phyloP scores from a whole-genome alignment of 2,888 invertebrate genomes.

The Cancer borealis region DNA sequence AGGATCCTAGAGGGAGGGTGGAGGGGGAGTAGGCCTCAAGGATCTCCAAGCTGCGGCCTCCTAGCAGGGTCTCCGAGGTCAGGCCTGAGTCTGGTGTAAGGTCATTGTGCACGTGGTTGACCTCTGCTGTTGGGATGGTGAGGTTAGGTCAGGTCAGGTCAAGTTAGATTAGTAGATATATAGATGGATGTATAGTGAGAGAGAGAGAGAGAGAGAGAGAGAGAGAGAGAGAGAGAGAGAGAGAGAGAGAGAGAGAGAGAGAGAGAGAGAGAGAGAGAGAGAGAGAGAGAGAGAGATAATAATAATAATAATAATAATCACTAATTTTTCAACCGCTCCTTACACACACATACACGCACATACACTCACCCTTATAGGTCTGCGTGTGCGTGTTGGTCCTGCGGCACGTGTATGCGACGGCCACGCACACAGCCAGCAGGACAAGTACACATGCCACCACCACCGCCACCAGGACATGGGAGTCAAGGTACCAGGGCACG shows the following conservation, averaged over 20 bases:
- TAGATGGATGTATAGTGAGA: not conserved
- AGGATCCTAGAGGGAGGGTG: conserved; percentile 67
- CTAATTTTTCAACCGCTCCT: too few relatives aligned
- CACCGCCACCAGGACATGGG: conserved; percentile 70
- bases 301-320: too few relatives aligned
- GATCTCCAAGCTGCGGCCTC: conserved; percentile 69
- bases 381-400: conserved; percentile 60
- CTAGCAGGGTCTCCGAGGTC: conserved; percentile 68
- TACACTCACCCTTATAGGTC: conserved; percentile 59
- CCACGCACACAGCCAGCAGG: conserved; percentile 60
- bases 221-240: not conserved
- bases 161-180: not conserved
- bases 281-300: not conserved
- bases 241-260: not conserved
- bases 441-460: conserved; percentile 69
- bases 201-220: not conserved
- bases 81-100: conserved; percentile 70
- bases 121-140: conserved; percentile 52
- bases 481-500: conserved; percentile 66
- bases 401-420: conserved; percentile 66
- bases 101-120: conserved; percentile 70
- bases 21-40: conserved; percentile 68
- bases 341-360: not conserved
- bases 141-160: not conserved
- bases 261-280: not conserved